Base-by-base conservation (phyloP, 2,113 vertebrate genomes). In the Rhea americana region DNA sequence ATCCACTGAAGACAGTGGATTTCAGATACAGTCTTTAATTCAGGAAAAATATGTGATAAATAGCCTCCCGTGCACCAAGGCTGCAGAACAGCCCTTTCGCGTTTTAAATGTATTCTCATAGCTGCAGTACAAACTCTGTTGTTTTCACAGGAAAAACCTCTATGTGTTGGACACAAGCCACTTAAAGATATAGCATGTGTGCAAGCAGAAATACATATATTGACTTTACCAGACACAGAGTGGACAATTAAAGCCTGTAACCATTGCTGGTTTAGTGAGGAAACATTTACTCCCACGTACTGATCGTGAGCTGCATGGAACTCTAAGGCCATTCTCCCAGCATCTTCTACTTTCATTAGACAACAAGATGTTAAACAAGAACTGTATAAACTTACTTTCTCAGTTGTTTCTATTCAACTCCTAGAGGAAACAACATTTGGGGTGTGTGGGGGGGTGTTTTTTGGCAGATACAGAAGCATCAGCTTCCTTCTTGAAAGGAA, bases 351-450 rank as follows among this genome's bases (percentile, higher is more conserved):
- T 32, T 30, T 75, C 19, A n/a, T 45, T 72, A 39, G 53, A 87
- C 66, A 72, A 14, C 81, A 80, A 83, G 19, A 87, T 51, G 32
- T 24, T 41, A 50, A 30, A 68, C 68, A 59, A 30, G 91, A 93
- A 71, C 11, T 76, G 65, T 74, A n/a, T 32, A 59, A 15, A 76
- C n/a, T 41, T 75, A 30, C 78, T 70, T 45, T 50, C 39, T 72
- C 70, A 43, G 51, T 51, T 93, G 18, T 72, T 88, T 95, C 39
- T 89, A 84, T 91, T 74, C 8, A 94, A 53, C 50, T 93, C 85
- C 90, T 92, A 88, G 61, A 28, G 43, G 86, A 77, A 43, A 89
- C 21, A 50, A 15, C 7, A 26, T 67, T 35, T 35, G 35, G 35
- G 35, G 35, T 5, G 35, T 35, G 35, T 35, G 6, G 5, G 35